Conservation (phyloP, 2,888 invertebrate genomes). For the Galeruca laticollis region DNA sequence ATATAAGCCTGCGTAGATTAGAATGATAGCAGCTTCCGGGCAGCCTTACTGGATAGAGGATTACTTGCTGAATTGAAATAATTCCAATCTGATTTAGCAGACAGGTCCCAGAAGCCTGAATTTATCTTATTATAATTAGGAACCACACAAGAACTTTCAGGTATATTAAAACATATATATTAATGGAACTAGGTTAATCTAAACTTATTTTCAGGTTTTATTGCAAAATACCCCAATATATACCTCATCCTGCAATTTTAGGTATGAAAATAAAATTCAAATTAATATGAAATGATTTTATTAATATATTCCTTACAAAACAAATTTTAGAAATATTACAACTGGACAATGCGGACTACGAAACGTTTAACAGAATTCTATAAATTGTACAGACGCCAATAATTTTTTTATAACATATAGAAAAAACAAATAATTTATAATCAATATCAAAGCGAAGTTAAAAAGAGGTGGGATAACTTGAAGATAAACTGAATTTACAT, state of each 20-base stretch:
- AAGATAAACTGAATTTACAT: slow-evolving; percentile 8
- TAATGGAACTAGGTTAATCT: not conserved
- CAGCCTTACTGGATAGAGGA: too few species aligned
- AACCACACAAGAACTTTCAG: too few species aligned
- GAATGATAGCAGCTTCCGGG: too few species aligned
- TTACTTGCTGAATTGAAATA: too few species aligned
- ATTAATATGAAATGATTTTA: slow-evolving; percentile 36
- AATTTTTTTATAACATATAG: slow-evolving; percentile 26
- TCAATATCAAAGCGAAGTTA: slow-evolving; percentile 8
- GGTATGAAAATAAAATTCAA: slow-evolving; percentile 10
- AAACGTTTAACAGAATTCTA: slow-evolving; percentile 33
- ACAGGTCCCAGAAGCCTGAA: too few species aligned
- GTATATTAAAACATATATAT: too few species aligned
- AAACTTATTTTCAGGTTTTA: too few species aligned
- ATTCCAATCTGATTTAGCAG: too few species aligned
- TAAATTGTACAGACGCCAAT: slow-evolving; percentile 24
- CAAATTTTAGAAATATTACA: slow-evolving; percentile 43
- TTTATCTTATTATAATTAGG: too few species aligned
- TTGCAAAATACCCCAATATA: not conserved
- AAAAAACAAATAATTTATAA: slow-evolving; percentile 15
- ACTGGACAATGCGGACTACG: slow-evolving; percentile 18
- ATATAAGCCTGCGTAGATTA: too few species aligned
- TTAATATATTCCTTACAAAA: slow-evolving; percentile 42
- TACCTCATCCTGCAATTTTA: not conserved
- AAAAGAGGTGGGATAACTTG: not conserved